Conservation (phyloP, 1,140 invertebrate genomes). For the Tribolium castaneum region DNA sequence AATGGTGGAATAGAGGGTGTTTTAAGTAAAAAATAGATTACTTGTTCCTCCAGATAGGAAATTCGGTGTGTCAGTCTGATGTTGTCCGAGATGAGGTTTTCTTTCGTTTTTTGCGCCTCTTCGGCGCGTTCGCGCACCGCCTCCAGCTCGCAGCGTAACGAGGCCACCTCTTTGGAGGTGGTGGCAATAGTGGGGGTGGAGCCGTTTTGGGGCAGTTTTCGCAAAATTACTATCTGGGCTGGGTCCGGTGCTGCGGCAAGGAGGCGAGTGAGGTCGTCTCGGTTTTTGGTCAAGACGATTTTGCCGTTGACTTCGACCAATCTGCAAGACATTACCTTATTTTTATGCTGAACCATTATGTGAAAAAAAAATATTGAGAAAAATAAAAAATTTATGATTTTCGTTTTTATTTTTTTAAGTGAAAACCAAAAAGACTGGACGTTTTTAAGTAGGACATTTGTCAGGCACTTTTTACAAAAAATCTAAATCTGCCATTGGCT, state of each 20-base stretch:
- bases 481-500: too few species aligned
- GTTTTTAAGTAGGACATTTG: too few species aligned
- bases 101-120: conserved; percentile 71
- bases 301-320: conserved; percentile 88
- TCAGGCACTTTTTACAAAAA: too few species aligned
- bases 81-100: conserved; percentile 79
- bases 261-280: conserved; percentile 76
- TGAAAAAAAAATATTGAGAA: too few species aligned
- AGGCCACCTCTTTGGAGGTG: conserved; percentile 59
- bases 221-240: conserved; percentile 65
- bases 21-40: conserved; percentile 57
- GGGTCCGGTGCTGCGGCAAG: conserved; percentile 70
- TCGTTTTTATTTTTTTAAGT: too few species aligned
- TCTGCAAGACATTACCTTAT: too few species aligned
- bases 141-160: conserved; percentile 68
- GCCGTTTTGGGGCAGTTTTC: conserved; percentile 64
- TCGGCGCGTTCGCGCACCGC: conserved; percentile 70
- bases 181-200: conserved; percentile 52
- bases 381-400: too few species aligned
- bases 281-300: conserved; percentile 74
- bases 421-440: too few species aligned
- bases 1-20: conserved; percentile 9
- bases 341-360: too few species aligned
- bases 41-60: conserved; percentile 89
- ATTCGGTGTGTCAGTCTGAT: conserved; percentile 86